Evolutionary conservation across 1,140 invertebrate genomes (phyloP).

Genomic region (Bombus sylvicola): DNA sequence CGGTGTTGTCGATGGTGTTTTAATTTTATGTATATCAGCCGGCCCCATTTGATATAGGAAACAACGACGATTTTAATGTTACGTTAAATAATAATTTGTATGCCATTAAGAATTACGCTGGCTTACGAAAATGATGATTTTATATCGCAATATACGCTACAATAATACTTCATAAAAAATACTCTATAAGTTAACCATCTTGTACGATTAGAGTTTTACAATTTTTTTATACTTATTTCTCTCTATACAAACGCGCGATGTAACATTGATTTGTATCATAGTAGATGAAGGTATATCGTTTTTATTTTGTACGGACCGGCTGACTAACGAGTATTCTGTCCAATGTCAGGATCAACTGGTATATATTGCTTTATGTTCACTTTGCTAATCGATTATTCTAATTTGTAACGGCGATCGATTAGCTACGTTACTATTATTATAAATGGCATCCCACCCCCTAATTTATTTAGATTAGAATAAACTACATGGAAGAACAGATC

Average conservation of each 20-base stretch:
- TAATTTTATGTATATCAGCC: constrained; percentile 44
- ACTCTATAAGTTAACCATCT: constrained; percentile 1
- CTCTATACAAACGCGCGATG: constrained; percentile 5
- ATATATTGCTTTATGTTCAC: constrained; percentile 70
- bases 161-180: constrained; percentile 33
- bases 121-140: background rate
- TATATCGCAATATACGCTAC: background rate
- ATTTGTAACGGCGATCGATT: constrained; percentile 60
- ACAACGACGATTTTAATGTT: background rate
- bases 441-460: constrained; percentile 69
- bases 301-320: constrained; percentile 35
- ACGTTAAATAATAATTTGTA: constrained; percentile 9
- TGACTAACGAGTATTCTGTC: constrained; percentile 68
- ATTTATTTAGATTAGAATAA: constrained; percentile 76
- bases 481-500: constrained; percentile 79
- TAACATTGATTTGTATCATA: constrained; percentile 1
- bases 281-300: background rate
- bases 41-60: constrained; percentile 32
- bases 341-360: constrained; percentile 70
- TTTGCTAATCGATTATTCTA: constrained; percentile 68
- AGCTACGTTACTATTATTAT: constrained; percentile 63
- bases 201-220: constrained; percentile 18
- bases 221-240: constrained; percentile 5
- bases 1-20: constrained; percentile 40
- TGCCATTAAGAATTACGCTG: background rate